Evolutionary conservation across 92 coral and sea anemone species (phyloP), one percentile per base, ranked within the genome.

Genomic region (Pocillopora meandrina): DNA sequence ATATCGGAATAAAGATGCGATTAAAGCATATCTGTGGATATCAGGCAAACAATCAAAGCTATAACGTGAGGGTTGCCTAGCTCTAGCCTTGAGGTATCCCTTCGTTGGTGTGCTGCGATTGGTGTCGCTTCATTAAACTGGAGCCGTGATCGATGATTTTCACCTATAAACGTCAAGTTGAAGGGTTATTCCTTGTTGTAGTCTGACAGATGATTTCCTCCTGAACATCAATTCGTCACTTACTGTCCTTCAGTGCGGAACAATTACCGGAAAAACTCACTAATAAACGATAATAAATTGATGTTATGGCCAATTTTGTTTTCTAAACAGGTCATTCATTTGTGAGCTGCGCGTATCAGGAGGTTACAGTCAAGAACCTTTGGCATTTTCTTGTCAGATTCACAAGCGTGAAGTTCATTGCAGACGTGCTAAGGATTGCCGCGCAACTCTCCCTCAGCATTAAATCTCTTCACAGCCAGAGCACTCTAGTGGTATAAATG

Each of bases 301-400:
- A 70, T 81, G n/a, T 20, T 52, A 80, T 81, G 60, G 59, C 36
- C 70, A 65, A 71, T 71, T 81, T 59, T 34, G 35, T 81, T 60
- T 65, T 71, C 67, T 71, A 3, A 23, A 17, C 36, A 81, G 75
- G 55, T 19, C 69, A 31, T 16, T 26, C 18, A 62, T 58, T 61
- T 36, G 59, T n/a, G 77, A 17, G 52, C 42, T 42, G 77, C 19
- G 57, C 21, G 34, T 13, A 74, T 23, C 55, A 55, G 12, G 56
- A 66, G 56, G 65, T 55, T 34, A 23, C 67, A 26, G 74, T 55
- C 42, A 19, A 23, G 2, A 36, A 56, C 63, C 55, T 14, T 16
- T 34, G 55, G 70, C 19, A 17, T 34, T 36, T 69, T 70, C 5
- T 14, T 15, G 73, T 14, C 42, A 69, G 14, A 69, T 5, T 5